Evolutionary conservation across 2,888 invertebrate species (phyloP), one percentile per base, ranked within the genome.

Genomic region (Tricholauxania praeusta): DNA sequence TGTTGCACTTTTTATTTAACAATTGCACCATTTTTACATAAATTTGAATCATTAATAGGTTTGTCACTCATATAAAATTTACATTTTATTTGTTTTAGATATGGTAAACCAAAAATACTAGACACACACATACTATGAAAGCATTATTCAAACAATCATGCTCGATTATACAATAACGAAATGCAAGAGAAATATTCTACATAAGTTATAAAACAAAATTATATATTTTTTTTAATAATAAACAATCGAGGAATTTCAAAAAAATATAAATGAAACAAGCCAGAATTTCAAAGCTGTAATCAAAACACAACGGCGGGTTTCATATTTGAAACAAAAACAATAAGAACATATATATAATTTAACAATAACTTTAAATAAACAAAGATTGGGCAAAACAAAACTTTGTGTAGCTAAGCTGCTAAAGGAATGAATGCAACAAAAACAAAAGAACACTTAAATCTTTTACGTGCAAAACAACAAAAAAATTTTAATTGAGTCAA

Each of bases 81-180:
- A 52, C 39, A 65, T 62, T 71, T 69, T 32, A 60, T 72, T 69
- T 57, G 55, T 75, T 85, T 76, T 84, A 86, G 86, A 85, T 86
- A 86, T 86, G 86, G 84, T 86, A 80, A 84, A 84, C 79, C 86
- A 86, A 81, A 86, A 86, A 85, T 86, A 86, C 84, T 86, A 84
- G 78, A 76, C 79, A 79, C 77, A 78, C 78, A 75, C 72, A 57
- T 62, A 73, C 72, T 57, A 22, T 32, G 55, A 17, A 62, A 22
- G 59, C 59, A 39, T 19, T 28, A 57, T 28, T 57, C 57, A 57
- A 28, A 28, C 28, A 28, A 57, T 48, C 39, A 67, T 19, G 47
- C 55, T 48, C 64, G 19, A 48, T 63, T n/a, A 48, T 62, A 12
- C 19, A 55, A 55, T n/a, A 55, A 60, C 60, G 60, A n/a, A 12